Evolutionary conservation across 2,113 vertebrate species (phyloP).

Genomic region (Arvicanthis niloticus): DNA sequence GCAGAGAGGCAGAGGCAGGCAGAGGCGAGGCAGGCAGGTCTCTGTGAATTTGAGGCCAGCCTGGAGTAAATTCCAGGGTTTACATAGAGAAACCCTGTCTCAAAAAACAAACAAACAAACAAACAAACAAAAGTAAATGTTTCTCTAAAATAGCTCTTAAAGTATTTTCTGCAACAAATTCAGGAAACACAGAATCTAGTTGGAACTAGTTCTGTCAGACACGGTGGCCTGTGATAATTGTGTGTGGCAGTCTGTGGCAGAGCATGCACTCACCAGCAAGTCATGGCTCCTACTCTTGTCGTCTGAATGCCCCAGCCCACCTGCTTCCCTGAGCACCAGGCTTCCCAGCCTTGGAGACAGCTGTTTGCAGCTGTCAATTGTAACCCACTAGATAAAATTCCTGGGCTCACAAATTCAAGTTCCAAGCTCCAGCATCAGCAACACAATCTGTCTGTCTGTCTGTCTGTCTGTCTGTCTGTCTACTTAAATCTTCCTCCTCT

Average conservation of each 20-base stretch:
- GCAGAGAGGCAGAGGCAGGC: too few species aligned
- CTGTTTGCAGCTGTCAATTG: not conserved
- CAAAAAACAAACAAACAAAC: too few species aligned
- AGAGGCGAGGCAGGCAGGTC: too few species aligned
- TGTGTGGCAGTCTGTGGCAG: not conserved
- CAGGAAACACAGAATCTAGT: not conserved
- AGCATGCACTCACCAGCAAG: not conserved
- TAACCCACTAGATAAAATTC: not conserved
- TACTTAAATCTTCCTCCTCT: not conserved
- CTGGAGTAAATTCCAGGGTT: too few species aligned
- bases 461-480: not conserved
- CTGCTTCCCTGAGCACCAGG: not conserved
- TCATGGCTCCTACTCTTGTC: not conserved
- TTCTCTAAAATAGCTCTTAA: conserved; percentile 5
- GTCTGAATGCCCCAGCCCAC: not conserved
- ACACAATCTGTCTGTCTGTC: not conserved
- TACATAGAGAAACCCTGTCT: too few species aligned
- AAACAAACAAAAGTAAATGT: not conserved
- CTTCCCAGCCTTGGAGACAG: not conserved
- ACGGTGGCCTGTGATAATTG: conserved; percentile 12
- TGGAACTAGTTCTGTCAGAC: not conserved
- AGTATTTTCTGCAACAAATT: not conserved
- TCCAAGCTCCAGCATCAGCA: not conserved
- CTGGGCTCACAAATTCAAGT: not conserved
- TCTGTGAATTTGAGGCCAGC: too few species aligned